These are phyloP conservation scores for Python bivittatus DNA, from an alignment of 2,113 vertebrate species.

Conservation along the genomic window DNA sequence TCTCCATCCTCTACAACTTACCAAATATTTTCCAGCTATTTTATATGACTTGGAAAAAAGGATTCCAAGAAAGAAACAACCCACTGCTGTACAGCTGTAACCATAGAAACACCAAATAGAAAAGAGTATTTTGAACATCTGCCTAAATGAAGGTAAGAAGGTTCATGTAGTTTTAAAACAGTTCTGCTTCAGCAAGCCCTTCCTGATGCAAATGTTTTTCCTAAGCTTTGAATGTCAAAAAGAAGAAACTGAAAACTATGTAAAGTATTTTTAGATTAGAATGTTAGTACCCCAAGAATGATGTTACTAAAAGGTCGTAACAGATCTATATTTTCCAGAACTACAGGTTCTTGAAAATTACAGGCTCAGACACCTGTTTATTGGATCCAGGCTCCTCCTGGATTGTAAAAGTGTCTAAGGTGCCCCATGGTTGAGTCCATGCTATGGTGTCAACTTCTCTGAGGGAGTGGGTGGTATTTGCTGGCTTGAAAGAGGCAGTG, in stretches of 20 bases:
- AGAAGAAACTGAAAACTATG: constrained; percentile 5
- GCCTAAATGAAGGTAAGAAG: constrained; percentile 60
- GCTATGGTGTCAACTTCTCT: neutral
- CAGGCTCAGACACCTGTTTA: neutral
- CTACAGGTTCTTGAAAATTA: too few relatives aligned
- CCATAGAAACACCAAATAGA: constrained; percentile 75
- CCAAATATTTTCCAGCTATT: constrained; percentile 39
- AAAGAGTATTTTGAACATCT: constrained; percentile 64
- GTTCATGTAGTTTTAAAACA: constrained; percentile 60
- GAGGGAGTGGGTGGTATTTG: too few relatives aligned
- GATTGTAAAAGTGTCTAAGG: neutral
- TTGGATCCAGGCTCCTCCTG: neutral
- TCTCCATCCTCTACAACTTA: neutral
- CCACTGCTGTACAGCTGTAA: constrained; percentile 63
- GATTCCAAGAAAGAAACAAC: constrained; percentile 39
- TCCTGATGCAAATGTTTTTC: constrained; percentile 38
- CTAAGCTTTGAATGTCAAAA: constrained; percentile 46
- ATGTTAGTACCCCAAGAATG: constrained; percentile 11
- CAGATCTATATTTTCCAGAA: neutral
- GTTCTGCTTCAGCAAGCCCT: constrained; percentile 49
- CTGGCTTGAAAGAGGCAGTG: too few relatives aligned
- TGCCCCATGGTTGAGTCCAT: neutral
- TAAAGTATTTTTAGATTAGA: constrained; percentile 43
- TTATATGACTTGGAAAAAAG: constrained; percentile 56
- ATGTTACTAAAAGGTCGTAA: neutral